A percentile compares a stretch with the other conserved stretches of the same genome.
Conservation (phyloP, 1,140 invertebrate species). For the Mylabris phalerata region DNA sequence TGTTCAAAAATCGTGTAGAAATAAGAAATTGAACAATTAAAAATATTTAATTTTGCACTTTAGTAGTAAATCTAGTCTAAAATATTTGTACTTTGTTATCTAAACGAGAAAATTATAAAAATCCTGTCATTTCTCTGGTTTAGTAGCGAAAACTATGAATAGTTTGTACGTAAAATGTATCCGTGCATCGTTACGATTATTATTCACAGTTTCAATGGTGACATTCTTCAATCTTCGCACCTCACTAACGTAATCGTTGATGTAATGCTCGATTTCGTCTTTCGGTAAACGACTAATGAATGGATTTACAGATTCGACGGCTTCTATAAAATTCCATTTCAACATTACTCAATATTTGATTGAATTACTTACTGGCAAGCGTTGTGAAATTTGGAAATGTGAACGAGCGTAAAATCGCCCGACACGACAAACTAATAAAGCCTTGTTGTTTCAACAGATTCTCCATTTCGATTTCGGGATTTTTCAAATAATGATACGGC, state of each 20-base stretch:
- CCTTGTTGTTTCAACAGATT: conserved; percentile 57
- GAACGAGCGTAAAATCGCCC: conserved; percentile 55
- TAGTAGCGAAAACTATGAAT: conserved; percentile 47
- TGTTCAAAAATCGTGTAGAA: too few species aligned
- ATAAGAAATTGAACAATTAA: too few species aligned
- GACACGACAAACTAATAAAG: conserved; percentile 58
- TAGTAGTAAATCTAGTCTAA: too few species aligned
- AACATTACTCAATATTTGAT: not conserved
- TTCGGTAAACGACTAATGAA: conserved; percentile 61
- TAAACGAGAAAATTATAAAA: not conserved
- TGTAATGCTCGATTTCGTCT: conserved; percentile 56
- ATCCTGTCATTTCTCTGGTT: conserved; percentile 6
- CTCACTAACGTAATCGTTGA: conserved; percentile 50
- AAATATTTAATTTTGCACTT: too few species aligned
- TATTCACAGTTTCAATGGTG: conserved; percentile 40
- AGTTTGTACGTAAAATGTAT: conserved; percentile 46
- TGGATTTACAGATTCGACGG: conserved; percentile 66
- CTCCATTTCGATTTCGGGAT: conserved; percentile 56
- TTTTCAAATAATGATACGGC: conserved; percentile 54
- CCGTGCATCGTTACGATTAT: conserved; percentile 39
- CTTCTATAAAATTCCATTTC: conserved; percentile 48
- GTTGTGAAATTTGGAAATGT: conserved; percentile 54
- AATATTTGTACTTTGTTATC: too few species aligned
- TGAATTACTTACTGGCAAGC: conserved; percentile 49
- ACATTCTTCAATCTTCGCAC: conserved; percentile 44